phyloP scores from a whole-genome alignment of 2,888 invertebrate genomes.

The Invenusta paracnida region DNA sequence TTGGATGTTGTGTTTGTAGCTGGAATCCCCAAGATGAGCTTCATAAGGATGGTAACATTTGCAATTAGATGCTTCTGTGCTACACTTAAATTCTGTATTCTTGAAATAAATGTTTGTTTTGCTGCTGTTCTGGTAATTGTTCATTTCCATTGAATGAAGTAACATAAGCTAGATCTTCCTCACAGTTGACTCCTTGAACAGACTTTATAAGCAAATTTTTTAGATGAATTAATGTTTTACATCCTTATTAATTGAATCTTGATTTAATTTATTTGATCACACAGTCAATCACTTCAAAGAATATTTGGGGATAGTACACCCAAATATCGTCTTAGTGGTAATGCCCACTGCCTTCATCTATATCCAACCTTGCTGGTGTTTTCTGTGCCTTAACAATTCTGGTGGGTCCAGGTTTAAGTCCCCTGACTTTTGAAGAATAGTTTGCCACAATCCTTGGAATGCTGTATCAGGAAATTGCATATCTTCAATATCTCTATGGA shows the following conservation, averaged over 20 bases:
- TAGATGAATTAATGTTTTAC: neutral
- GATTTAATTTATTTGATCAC: neutral
- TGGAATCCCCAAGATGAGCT: neutral
- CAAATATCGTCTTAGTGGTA: neutral
- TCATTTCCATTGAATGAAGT: neutral
- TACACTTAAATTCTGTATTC: neutral
- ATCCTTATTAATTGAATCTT: neutral
- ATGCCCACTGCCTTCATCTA: neutral
- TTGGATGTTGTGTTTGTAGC: neutral
- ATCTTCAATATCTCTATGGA: neutral
- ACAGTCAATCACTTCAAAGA: neutral
- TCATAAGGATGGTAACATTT: neutral
- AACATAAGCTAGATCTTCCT: neutral
- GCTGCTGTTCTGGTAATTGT: neutral
- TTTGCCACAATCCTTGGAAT: slow-evolving; percentile 9
- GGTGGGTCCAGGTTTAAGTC: neutral
- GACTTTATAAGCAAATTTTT: neutral
- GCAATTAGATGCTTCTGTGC: neutral
- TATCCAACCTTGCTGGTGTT: no score
- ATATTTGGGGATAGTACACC: neutral
- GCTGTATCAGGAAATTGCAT: neutral
- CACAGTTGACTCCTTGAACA: neutral
- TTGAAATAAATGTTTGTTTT: neutral
- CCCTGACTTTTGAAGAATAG: neutral
- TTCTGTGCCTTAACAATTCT: neutral